These are phyloP conservation scores for Drosophila pruinosa DNA, from an alignment of 1,140 invertebrate species.

Conservation along the genomic window DNA sequence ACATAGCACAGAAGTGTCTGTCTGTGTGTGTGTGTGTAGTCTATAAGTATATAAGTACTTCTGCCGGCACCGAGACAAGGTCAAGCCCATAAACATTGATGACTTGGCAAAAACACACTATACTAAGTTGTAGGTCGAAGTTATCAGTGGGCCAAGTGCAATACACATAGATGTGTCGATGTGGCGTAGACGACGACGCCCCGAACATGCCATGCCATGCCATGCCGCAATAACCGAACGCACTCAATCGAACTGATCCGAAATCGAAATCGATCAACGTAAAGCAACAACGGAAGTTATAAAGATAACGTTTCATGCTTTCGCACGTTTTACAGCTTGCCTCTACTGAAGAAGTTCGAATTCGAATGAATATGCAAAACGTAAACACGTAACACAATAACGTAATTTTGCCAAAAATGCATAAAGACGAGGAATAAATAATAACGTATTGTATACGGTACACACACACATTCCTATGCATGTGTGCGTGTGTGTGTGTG, in stretches of 20 bases:
- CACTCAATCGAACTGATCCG: neutral
- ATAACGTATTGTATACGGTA: neutral
- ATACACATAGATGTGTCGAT: slow-evolving; percentile 5
- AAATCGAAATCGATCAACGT: neutral
- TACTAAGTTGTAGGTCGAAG: slow-evolving; percentile 40
- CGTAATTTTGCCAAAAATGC: slow-evolving; percentile 31
- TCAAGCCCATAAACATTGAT: slow-evolving; percentile 79
- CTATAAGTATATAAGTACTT: slow-evolving; percentile 35
- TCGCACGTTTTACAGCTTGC: slow-evolving; percentile 54
- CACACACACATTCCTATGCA: neutral
- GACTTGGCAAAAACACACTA: slow-evolving; percentile 63
- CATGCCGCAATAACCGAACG: slow-evolving; percentile 17
- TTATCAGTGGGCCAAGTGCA: slow-evolving; percentile 41
- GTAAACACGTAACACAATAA: slow-evolving; percentile 49
- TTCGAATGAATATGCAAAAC: slow-evolving; percentile 9
- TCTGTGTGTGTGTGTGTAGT: slow-evolving; percentile 6
- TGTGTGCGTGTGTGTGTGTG: neutral
- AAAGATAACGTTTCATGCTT: slow-evolving; percentile 55
- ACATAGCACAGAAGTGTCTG: neutral
- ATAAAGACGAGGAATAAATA: neutral
- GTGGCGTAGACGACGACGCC: slow-evolving; percentile 23
- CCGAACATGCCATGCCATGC: slow-evolving; percentile 28
- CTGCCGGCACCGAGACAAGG: slow-evolving; percentile 60
- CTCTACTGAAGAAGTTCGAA: too few relatives aligned
- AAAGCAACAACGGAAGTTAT: slow-evolving; percentile 48